Percentiles rank a stretch among this genome's conserved stretches.
Evolutionary conservation across 2,888 invertebrate species (phyloP).

Genomic region (Pandemis corylana): DNA sequence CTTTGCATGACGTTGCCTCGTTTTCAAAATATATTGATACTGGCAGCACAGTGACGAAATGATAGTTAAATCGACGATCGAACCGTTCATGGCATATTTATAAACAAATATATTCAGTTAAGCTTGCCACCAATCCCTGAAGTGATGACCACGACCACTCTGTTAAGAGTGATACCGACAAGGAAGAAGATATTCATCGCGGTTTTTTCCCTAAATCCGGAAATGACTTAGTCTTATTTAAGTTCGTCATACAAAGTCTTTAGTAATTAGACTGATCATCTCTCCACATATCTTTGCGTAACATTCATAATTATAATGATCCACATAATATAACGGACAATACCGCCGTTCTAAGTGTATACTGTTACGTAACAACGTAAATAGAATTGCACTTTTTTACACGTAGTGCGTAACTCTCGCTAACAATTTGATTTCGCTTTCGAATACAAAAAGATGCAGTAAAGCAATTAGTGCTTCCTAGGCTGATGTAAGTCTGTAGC

Average conservation of each 20-base stretch:
- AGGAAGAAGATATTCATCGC: no score
- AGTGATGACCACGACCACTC: no score
- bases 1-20: background rate
- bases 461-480: conserved; percentile 40
- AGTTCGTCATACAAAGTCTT: conserved; percentile 5
- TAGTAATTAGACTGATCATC: conserved; percentile 30
- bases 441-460: conserved; percentile 51
- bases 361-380: conserved; percentile 48
- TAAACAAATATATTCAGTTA: no score
- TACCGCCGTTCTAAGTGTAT: conserved; percentile 44
- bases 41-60: background rate
- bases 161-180: no score
- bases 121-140: no score
- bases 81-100: background rate
- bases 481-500: conserved; percentile 11
- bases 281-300: conserved; percentile 28
- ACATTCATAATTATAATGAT: conserved; percentile 28
- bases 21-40: background rate
- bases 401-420: conserved; percentile 49
- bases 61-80: background rate
- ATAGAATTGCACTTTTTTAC: conserved; percentile 47
- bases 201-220: background rate
- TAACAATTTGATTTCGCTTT: conserved; percentile 60
- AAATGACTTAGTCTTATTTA: background rate
- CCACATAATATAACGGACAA: conserved; percentile 38